Conservation (phyloP, 2,888 invertebrate species). For the Brachylomia viminalis region DNA sequence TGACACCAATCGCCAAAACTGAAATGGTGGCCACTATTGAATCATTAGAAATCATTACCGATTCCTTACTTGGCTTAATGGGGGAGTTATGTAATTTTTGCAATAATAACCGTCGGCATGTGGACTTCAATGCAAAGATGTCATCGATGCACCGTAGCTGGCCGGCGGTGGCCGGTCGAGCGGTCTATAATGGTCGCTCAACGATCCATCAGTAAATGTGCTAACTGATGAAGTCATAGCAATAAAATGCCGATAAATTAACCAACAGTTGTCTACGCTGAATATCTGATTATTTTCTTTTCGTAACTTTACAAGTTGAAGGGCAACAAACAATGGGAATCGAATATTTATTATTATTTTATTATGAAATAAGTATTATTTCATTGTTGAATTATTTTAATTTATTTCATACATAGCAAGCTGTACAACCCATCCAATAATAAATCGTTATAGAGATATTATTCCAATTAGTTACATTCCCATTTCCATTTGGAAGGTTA, state of each 20-base stretch:
- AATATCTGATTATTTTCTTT: conserved; percentile 75
- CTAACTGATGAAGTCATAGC: conserved; percentile 70
- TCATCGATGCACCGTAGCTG: conserved; percentile 52
- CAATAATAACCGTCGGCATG: conserved; percentile 37
- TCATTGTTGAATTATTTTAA: conserved; percentile 10
- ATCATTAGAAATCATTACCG: conserved; percentile 57
- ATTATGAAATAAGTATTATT: background rate
- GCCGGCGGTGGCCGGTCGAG: conserved; percentile 12
- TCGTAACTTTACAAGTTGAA: conserved; percentile 70
- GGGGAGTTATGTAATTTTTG: conserved; percentile 56
- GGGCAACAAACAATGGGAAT: conserved; percentile 63
- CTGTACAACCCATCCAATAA: background rate
- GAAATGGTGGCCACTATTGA: conserved; percentile 45
- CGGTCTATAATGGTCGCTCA: conserved; percentile 2
- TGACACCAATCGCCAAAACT: conserved; percentile 65
- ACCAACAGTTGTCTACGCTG: conserved; percentile 75
- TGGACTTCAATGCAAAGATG: conserved; percentile 52
- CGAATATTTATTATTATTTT: conserved; percentile 61
- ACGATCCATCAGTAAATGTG: conserved; percentile 45
- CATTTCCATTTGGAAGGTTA: background rate
- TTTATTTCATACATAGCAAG: background rate
- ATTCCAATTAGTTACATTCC: background rate
- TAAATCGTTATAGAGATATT: background rate
- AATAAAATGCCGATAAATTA: conserved; percentile 75
- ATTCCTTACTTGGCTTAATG: conserved; percentile 51